Evolutionary conservation across 30 jellyfish, hydroid and myxozoan species (phyloP).

Genomic region (Pelagia noctiluca): DNA sequence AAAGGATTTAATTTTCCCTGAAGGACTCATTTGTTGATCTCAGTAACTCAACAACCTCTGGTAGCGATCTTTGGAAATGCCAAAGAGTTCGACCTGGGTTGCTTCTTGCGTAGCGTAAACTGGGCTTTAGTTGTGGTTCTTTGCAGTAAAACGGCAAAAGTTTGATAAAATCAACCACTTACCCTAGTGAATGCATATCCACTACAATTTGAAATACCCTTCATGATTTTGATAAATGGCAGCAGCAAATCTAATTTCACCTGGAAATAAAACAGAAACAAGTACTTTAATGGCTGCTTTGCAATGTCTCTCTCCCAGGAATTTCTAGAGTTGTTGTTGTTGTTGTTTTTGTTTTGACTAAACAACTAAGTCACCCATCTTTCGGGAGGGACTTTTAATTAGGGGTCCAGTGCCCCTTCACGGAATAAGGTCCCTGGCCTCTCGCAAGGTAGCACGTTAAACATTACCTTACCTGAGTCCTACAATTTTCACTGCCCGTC

Average conservation of each 20-base stretch:
- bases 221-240: conserved; percentile 49
- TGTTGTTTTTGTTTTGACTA: neutral
- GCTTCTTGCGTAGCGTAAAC: neutral
- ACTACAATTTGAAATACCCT: conserved; percentile 54
- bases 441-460: neutral
- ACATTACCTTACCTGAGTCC: no score
- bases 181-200: conserved; percentile 64
- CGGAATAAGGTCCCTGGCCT: neutral
- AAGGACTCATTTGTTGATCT: neutral
- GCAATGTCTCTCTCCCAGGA: no score
- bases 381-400: neutral
- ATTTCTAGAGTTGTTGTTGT: neutral
- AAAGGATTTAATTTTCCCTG: no score
- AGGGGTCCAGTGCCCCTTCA: neutral
- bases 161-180: neutral
- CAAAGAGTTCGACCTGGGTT: neutral
- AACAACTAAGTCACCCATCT: neutral
- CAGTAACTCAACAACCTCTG: neutral
- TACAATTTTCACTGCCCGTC: no score
- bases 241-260: conserved; percentile 35
- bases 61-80: neutral
- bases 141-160: neutral
- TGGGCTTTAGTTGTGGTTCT: neutral
- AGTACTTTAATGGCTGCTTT: no score
- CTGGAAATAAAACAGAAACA: neutral